Evolutionary conservation across 2,888 invertebrate species (phyloP), one percentile per base, ranked within the genome.

Genomic region (Brachylomia viminalis): DNA sequence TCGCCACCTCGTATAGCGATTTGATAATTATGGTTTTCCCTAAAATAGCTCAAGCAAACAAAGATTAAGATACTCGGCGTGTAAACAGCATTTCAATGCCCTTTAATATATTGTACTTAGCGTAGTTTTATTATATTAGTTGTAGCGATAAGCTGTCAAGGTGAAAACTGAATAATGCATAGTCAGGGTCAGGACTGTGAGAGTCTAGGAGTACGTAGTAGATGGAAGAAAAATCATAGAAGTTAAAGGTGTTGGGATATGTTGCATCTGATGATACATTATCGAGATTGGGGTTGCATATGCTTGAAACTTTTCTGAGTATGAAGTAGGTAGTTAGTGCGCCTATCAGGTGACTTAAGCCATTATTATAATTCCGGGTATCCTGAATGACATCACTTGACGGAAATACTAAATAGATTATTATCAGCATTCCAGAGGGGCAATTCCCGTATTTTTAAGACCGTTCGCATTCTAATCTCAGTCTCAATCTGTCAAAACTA

Each of bases 131-230:
- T 84, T 84, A 85, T 79, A n/a, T n/a, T n/a, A 84, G 75, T 74
- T 83, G 72, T 89, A 87, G 87, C 84, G 92, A 92, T 92, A 92
- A 92, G 88, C 87, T 86, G 76, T 88, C 91, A 92, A 92, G 92
- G 92, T 90, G 83, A 91, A 79, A 84, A 88, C 62, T 82, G 82
- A 75, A 87, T 82, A 79, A 77, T 71, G 65, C 59, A 73, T 56
- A 69, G 42, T 83, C 83, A 83, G 80, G 83, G 83, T 83, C 83
- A 74, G 73, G 13, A 71, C 8, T 72, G 30, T n/a, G 20, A 23
- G 2, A 33, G 15, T 23, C 17, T 17, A 45, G 52, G n/a, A 59
- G 30, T 10, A 59, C n/a, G n/a, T 33, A 33, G 5, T 59, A 27
- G 13, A 17, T 27, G 6, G 27, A 13, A 27, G 11, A 13, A 33